A percentile compares a stretch with the other conserved stretches of the same genome.
Evolutionary conservation across 2,888 invertebrate genomes (phyloP).

Genomic region (Trichopoda pennipes): DNA sequence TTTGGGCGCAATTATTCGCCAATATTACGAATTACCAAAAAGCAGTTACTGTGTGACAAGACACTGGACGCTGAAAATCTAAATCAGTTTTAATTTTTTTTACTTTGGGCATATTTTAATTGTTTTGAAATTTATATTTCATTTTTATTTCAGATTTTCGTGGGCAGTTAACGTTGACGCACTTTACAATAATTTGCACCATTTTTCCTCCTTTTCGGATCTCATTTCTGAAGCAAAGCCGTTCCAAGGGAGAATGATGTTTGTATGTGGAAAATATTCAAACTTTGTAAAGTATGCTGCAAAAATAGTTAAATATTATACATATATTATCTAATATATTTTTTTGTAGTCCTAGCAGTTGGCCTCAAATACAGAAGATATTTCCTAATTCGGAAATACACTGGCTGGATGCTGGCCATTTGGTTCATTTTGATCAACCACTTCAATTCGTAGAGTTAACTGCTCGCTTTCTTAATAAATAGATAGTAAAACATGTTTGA

Average conservation of each 20-base stretch:
- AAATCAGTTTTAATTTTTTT: no score
- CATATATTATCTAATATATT: background rate
- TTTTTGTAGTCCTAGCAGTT: slow-evolving; percentile 81
- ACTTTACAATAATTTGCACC: slow-evolving; percentile 85
- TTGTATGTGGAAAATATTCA: slow-evolving; percentile 92
- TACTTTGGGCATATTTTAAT: background rate
- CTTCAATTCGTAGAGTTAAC: slow-evolving; percentile 80
- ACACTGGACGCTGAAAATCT: no score
- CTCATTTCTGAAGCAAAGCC: slow-evolving; percentile 66
- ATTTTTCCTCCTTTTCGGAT: slow-evolving; percentile 68
- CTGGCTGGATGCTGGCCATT: slow-evolving; percentile 90
- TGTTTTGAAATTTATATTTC: background rate
- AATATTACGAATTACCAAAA: no score
- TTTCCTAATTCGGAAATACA: slow-evolving; percentile 84
- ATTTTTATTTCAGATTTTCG: slow-evolving; percentile 28
- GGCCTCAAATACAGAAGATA: slow-evolving; percentile 83
- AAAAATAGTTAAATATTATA: background rate
- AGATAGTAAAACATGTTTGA: slow-evolving; percentile 3
- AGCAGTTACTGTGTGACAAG: no score
- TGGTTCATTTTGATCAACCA: slow-evolving; percentile 96
- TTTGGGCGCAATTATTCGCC: no score
- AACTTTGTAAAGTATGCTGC: slow-evolving; percentile 88
- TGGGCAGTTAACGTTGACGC: slow-evolving; percentile 92
- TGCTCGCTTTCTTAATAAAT: slow-evolving; percentile 79
- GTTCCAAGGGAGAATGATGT: slow-evolving; percentile 83